Evolutionary conservation across 2,888 invertebrate genomes (phyloP).

Genomic region (Minunthozetes semirufus): DNA sequence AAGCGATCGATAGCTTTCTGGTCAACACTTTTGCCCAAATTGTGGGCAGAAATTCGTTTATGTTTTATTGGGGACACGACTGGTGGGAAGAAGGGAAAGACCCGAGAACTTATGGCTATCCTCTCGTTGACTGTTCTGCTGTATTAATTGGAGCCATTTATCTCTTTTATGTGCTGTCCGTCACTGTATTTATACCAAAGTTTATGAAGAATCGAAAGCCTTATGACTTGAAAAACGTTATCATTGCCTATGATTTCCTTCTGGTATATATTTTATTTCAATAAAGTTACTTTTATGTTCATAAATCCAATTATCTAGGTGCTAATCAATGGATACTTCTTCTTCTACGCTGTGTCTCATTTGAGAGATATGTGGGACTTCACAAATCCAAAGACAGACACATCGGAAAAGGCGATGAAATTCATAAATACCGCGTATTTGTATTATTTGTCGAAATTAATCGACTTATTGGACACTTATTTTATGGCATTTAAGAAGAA

Average conservation of each 20-base stretch:
- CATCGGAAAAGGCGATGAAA: conserved; percentile 10
- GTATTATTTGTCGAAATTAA: conserved; percentile 30
- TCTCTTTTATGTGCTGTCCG: background rate
- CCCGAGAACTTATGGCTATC: background rate
- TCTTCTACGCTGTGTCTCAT: background rate
- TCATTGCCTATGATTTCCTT: conserved; percentile 18
- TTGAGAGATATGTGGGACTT: conserved; percentile 27
- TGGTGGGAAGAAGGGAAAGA: conserved; percentile 28
- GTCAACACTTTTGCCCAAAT: too few species aligned
- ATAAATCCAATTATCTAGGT: too few species aligned
- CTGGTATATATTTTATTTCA: background rate
- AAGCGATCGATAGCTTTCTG: too few species aligned
- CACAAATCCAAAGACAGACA: background rate
- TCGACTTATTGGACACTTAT: conserved; percentile 34
- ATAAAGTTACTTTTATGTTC: too few species aligned
- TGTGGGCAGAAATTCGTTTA: background rate
- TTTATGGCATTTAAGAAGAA: conserved; percentile 34
- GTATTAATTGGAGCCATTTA: background rate
- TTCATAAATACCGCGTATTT: conserved; percentile 18
- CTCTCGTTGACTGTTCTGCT: conserved; percentile 9
- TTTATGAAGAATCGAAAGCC: conserved; percentile 17
- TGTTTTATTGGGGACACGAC: conserved; percentile 6
- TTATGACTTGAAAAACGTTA: conserved; percentile 12
- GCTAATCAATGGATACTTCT: conserved; percentile 16
- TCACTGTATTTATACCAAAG: background rate